Percentiles rank a stretch among this genome's conserved stretches.
Conservation (phyloP, 2,888 invertebrate genomes). For the Oscheius sp. region DNA sequence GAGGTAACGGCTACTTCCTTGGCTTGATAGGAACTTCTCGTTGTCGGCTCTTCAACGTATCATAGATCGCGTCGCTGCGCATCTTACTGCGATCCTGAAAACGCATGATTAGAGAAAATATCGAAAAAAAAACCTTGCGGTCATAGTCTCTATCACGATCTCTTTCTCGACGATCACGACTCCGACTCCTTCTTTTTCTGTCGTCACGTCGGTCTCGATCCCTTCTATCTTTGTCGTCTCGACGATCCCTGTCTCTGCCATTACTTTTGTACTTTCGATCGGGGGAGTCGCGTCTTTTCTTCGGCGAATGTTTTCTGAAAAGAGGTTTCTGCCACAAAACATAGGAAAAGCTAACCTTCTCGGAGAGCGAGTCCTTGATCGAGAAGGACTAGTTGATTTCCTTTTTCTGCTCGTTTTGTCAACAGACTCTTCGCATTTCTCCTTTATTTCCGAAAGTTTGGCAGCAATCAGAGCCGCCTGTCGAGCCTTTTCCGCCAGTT, state of each 20-base stretch:
- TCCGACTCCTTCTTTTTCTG: conserved; percentile 32
- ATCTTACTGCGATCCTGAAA: conserved; percentile 28
- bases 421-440: conserved; percentile 1
- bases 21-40: conserved; percentile 9
- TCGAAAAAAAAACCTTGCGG: conserved; percentile 12
- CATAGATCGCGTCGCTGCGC: conserved; percentile 20
- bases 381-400: conserved; percentile 7
- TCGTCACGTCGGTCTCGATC: conserved; percentile 24
- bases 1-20: conserved; percentile 12
- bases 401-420: conserved; percentile 13
- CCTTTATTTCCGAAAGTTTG: conserved; percentile 13
- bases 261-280: conserved; percentile 39
- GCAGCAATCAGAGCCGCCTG: conserved; percentile 26
- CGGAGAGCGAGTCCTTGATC: conserved; percentile 31
- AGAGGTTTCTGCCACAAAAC: neutral
- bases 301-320: conserved; percentile 29
- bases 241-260: conserved; percentile 37
- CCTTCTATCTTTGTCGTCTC: conserved; percentile 33
- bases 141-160: conserved; percentile 33
- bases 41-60: conserved; percentile 17
- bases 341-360: conserved; percentile 9
- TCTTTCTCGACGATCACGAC: conserved; percentile 43
- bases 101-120: neutral
- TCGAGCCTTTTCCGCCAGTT: conserved; percentile 42
- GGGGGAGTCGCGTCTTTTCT: conserved; percentile 32